Evolutionary conservation across 1,140 invertebrate genomes (phyloP), one percentile per base, ranked within the genome.

Genomic region (Leptopilina clavipes): DNA sequence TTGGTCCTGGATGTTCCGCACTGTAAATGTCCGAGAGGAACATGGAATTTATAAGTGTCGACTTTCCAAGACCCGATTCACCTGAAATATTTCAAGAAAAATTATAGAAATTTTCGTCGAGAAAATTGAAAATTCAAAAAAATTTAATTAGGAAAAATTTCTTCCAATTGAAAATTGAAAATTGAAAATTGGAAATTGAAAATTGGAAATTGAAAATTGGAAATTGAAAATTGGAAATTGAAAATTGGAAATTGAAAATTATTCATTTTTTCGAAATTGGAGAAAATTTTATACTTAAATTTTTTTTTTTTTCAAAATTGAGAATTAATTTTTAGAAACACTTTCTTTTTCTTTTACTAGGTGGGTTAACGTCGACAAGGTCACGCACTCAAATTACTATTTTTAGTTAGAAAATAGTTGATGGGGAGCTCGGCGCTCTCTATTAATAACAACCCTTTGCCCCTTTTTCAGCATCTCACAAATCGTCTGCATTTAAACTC

Each of bases 1-100:
- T 97, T 0, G 97, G 97, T 11, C 97, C 97, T 12, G 96, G 96
- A 91, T 97, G 94, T 85, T 97, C 96, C 65, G 93, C 91, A 84
- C 96, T 97, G 90, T 99, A 98, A 82, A 99, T 96, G 83, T 99
- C 99, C 75, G 98, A 96, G 70, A 99, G 92, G 91, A 99, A 99
- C 93, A 99, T 95, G n/a, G 98, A 99, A 91, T 99, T 99, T 87
- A 99, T 98, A 83, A 99, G 92, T 9, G 99, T 99, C 10, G 98
- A 99, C 91, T 99, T 99, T 31, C 99, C 99, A 37, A 99, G 91
- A 11, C 98, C 98, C 22, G 97, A 98, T 91, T 99, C 97, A 82
- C 97, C 97, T 94, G 92, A 70, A 91, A 89, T 85, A 72, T 81
- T 12, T n/a, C 52, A 6, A 77, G 43, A 17, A 9, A 56, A 14